Evolutionary conservation across 2,888 invertebrate species (phyloP).

Genomic region (Sialis lutaria): DNA sequence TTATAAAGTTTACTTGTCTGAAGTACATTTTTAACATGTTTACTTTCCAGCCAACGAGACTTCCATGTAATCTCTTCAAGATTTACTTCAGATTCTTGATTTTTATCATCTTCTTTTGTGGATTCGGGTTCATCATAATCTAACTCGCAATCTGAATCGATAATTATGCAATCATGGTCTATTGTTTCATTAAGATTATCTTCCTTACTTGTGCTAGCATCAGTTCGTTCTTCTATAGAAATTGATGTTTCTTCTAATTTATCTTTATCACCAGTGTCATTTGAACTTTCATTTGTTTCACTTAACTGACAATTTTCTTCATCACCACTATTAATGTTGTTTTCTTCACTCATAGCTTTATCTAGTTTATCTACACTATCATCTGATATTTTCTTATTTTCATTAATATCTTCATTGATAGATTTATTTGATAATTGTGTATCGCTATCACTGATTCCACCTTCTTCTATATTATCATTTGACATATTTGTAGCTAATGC

Average conservation of each 20-base stretch:
- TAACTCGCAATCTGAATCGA: constrained; percentile 3
- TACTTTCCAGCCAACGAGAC: constrained; percentile 4
- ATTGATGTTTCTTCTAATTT: neutral
- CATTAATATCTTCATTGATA: no score
- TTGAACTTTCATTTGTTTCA: neutral
- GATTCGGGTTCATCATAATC: neutral
- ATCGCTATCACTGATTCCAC: no score
- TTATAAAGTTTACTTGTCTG: constrained; percentile 6
- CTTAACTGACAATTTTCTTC: neutral
- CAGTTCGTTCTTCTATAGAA: no score
- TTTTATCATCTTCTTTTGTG: neutral
- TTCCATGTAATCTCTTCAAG: constrained; percentile 4
- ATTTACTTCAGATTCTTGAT: neutral
- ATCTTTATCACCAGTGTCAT: neutral
- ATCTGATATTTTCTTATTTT: neutral
- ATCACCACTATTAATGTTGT: neutral
- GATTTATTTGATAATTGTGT: no score
- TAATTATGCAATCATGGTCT: constrained; percentile 4
- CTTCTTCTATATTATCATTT: no score
- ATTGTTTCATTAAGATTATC: neutral
- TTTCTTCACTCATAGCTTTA: neutral
- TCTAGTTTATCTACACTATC: neutral
- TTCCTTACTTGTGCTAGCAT: no score
- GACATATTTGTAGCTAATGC: no score
- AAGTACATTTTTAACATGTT: constrained; percentile 3